These are phyloP conservation scores for Acronicta psi DNA, from an alignment of 2,888 invertebrate genomes.

Conservation along the genomic window DNA sequence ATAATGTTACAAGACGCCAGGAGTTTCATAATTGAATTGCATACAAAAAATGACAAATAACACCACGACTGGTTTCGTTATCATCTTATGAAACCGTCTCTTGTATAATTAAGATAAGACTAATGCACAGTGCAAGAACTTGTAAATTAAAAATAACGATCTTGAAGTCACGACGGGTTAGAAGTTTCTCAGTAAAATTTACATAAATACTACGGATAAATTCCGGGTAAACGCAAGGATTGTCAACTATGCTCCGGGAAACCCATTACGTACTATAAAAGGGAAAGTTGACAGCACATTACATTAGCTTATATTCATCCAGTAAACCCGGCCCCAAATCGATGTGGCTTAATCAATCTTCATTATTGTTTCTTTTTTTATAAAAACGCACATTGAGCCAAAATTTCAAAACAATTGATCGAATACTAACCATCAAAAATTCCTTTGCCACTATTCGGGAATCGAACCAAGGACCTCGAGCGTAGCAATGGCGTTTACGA, in stretches of 20 bases:
- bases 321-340: conserved; percentile 5
- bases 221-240: conserved; percentile 46
- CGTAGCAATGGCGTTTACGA: no score
- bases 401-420: no score
- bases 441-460: no score
- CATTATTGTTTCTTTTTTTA: no score
- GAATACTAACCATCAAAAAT: no score
- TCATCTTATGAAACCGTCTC: conserved; percentile 53
- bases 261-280: conserved; percentile 32
- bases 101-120: conserved; percentile 65
- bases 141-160: conserved; percentile 63
- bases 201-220: conserved; percentile 59
- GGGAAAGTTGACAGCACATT: conserved; percentile 46
- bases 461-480: no score
- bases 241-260: conserved; percentile 35
- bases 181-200: conserved; percentile 60
- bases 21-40: conserved; percentile 23
- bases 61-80: conserved; percentile 40
- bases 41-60: conserved; percentile 23
- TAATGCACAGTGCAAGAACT: conserved; percentile 60
- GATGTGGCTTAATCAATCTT: no score
- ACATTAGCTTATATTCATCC: conserved; percentile 37
- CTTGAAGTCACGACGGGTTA: conserved; percentile 62
- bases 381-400: no score
- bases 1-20: conserved; percentile 9